phyloP scores from a whole-genome alignment of 2,888 invertebrate genomes.

The Aleiodes testaceus region DNA sequence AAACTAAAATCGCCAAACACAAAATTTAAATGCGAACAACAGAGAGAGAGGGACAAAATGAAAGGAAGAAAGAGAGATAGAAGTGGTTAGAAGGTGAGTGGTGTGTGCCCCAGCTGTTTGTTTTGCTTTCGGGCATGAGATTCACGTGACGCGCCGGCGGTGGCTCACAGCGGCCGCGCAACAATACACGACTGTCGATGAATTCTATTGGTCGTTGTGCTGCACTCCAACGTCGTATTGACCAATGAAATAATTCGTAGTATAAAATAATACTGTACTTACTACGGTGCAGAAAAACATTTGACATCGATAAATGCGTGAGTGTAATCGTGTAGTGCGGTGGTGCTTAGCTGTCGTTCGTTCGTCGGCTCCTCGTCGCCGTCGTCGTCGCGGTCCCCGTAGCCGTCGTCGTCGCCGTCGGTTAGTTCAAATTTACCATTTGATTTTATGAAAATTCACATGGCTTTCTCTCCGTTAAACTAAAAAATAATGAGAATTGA shows the following conservation, averaged over 20 bases:
- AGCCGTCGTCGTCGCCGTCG: slow-evolving; percentile 55
- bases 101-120: slow-evolving; percentile 73
- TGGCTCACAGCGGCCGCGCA: slow-evolving; percentile 65
- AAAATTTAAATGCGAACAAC: not conserved
- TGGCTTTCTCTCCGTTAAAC: not conserved
- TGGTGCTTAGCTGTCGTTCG: slow-evolving; percentile 76
- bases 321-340: slow-evolving; percentile 78
- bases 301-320: slow-evolving; percentile 81
- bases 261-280: slow-evolving; percentile 70
- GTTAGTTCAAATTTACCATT: slow-evolving; percentile 40
- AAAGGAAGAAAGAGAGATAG: slow-evolving; percentile 40
- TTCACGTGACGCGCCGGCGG: slow-evolving; percentile 78
- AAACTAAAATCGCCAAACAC: not conserved
- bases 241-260: slow-evolving; percentile 74
- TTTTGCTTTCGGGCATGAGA: slow-evolving; percentile 83
- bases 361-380: slow-evolving; percentile 71
- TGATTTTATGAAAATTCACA: slow-evolving; percentile 12
- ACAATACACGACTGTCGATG: slow-evolving; percentile 63
- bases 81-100: slow-evolving; percentile 5
- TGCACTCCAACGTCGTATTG: slow-evolving; percentile 73
- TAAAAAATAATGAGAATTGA: not conserved
- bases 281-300: slow-evolving; percentile 75
- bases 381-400: slow-evolving; percentile 51
- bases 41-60: slow-evolving; percentile 25
- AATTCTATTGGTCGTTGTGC: slow-evolving; percentile 74